Evolutionary conservation across 2,113 vertebrate genomes (phyloP).

Genomic region (Labrus mixtus): DNA sequence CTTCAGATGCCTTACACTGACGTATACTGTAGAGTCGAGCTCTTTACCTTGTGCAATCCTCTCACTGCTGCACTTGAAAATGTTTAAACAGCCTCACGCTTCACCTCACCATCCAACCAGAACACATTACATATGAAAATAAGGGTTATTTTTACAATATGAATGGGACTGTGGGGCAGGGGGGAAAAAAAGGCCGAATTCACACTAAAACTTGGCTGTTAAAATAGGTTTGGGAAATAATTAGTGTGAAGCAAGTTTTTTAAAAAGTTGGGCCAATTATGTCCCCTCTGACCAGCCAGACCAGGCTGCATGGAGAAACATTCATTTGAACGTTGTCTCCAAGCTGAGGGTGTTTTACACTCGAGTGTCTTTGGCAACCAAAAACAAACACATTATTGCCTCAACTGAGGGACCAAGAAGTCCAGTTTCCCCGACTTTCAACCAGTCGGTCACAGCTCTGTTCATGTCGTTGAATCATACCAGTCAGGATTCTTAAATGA

Average conservation of each 20-base stretch:
- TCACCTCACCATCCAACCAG: neutral
- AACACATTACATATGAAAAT: neutral
- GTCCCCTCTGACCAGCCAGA: neutral
- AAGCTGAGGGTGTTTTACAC: neutral
- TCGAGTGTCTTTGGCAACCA: neutral
- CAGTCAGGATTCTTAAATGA: no score
- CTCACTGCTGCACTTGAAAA: neutral
- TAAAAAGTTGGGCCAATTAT: neutral
- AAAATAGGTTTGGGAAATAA: neutral
- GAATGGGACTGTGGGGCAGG: neutral
- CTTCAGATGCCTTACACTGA: neutral
- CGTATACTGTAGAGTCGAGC: neutral
- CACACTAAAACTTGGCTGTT: neutral
- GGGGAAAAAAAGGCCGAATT: neutral
- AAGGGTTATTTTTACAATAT: neutral
- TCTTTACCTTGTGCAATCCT: neutral
- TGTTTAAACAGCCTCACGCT: neutral
- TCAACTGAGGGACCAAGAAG: neutral
- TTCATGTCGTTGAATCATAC: no score
- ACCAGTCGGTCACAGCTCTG: neutral
- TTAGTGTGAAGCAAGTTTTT: neutral
- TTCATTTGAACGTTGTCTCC: neutral
- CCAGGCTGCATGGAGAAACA: neutral
- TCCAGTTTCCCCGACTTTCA: neutral
- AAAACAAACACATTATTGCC: neutral